Percentiles rank a stretch among this genome's conserved stretches.
phyloP scores from a whole-genome alignment of 2,888 invertebrate genomes.

The Oscheius myriophilus region DNA sequence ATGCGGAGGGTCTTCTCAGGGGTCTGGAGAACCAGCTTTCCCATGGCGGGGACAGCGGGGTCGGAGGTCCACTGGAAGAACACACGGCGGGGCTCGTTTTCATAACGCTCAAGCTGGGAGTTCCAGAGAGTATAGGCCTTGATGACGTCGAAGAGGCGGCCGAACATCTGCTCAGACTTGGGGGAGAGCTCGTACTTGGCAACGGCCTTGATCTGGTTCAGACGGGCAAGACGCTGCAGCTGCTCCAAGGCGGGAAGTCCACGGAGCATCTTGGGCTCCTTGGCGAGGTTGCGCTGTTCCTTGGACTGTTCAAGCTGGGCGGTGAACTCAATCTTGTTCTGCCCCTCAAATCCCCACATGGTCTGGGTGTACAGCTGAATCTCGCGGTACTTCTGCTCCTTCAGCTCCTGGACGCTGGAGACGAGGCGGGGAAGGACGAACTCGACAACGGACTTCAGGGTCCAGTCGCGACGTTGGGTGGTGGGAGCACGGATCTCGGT shows the following conservation, averaged over 20 bases:
- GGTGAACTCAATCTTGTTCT: constrained; percentile 41
- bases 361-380: constrained; percentile 38
- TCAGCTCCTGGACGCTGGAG: constrained; percentile 41
- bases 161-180: constrained; percentile 39
- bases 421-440: constrained; percentile 41
- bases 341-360: constrained; percentile 50
- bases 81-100: constrained; percentile 43
- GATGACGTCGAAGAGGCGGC: constrained; percentile 49
- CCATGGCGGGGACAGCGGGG: constrained; percentile 54
- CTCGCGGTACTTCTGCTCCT: constrained; percentile 52
- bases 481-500: constrained; percentile 30
- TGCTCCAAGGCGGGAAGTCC: constrained; percentile 44
- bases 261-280: constrained; percentile 23
- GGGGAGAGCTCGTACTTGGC: constrained; percentile 53
- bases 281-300: constrained; percentile 40
- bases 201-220: constrained; percentile 46
- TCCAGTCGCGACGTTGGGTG: constrained; percentile 53
- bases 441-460: constrained; percentile 42
- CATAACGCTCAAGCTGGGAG: constrained; percentile 27
- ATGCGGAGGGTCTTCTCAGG: constrained; percentile 50
- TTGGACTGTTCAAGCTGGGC: constrained; percentile 45
- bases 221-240: constrained; percentile 42
- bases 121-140: constrained; percentile 58
- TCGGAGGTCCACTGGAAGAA: constrained; percentile 57
- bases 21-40: constrained; percentile 59